Percentiles rank a stretch among this genome's conserved stretches.
Evolutionary conservation across 2,888 invertebrate genomes (phyloP).

Genomic region (Tholera decimalis): DNA sequence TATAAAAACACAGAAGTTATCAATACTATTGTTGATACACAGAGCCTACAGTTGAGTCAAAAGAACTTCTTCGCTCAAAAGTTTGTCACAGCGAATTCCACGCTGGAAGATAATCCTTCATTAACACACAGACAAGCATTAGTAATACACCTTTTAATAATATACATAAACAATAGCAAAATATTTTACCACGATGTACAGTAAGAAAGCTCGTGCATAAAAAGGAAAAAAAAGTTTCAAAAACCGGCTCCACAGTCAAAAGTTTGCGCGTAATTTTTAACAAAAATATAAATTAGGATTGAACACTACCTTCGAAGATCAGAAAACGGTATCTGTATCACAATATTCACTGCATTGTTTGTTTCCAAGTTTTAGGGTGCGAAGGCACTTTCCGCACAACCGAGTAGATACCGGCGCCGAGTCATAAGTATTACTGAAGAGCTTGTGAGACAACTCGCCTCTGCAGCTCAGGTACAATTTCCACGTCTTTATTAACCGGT

Average conservation of each 20-base stretch:
- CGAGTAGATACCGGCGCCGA: conserved; percentile 67
- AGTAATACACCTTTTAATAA: conserved; percentile 5
- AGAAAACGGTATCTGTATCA: conserved; percentile 77
- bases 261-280: conserved; percentile 46
- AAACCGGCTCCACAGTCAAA: conserved; percentile 66
- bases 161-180: conserved; percentile 52
- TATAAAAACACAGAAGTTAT: background rate
- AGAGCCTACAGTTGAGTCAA: too few species aligned
- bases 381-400: conserved; percentile 55
- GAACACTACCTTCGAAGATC: conserved; percentile 79
- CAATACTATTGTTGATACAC: background rate
- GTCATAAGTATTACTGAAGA: conserved; percentile 82
- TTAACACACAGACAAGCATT: background rate
- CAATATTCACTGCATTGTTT: conserved; percentile 82
- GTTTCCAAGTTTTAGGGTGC: conserved; percentile 62
- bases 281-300: conserved; percentile 47
- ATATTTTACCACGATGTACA: conserved; percentile 69
- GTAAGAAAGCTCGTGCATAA: conserved; percentile 71
- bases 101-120: background rate
- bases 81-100: background rate
- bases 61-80: background rate
- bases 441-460: conserved; percentile 77
- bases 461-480: conserved; percentile 86
- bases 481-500: conserved; percentile 80
- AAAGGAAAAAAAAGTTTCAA: conserved; percentile 68